Evolutionary conservation across 2,113 vertebrate species (phyloP).

Genomic region (Neodon shergylaensis): DNA sequence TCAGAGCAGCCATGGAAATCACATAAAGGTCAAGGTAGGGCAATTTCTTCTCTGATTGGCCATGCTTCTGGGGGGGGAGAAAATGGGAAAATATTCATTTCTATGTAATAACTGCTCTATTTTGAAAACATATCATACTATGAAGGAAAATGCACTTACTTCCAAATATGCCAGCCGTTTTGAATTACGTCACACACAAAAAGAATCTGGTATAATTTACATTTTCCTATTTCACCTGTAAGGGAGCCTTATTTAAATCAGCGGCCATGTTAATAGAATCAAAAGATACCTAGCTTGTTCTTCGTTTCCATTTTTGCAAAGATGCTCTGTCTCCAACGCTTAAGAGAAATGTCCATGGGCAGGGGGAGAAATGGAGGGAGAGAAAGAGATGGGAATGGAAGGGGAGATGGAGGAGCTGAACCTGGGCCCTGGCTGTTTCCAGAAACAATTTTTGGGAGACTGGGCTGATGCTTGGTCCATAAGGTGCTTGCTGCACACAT

Average conservation of each 20-base stretch:
- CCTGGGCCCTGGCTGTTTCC: background rate
- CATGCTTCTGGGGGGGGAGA: background rate
- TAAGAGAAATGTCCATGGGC: background rate
- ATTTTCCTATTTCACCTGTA: slow-evolving; percentile 19
- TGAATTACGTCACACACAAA: background rate
- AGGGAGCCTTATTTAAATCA: background rate
- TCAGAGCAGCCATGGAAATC: slow-evolving; percentile 51
- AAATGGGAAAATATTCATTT: background rate
- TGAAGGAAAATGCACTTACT: background rate
- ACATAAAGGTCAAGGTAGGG: slow-evolving; percentile 57
- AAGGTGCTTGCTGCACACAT: background rate
- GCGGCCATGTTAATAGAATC: background rate
- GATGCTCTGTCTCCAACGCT: background rate
- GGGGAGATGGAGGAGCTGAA: background rate
- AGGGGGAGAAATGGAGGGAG: background rate
- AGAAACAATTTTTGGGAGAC: background rate
- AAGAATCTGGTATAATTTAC: background rate
- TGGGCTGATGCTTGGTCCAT: background rate
- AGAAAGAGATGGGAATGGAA: background rate
- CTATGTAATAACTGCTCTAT: background rate
- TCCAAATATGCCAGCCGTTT: background rate
- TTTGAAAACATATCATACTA: background rate
- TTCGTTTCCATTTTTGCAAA: slow-evolving; percentile 14
- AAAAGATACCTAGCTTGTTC: background rate
- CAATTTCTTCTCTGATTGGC: background rate